A percentile compares a stretch with the other conserved stretches of the same genome.
Evolutionary conservation across 2,113 vertebrate genomes (phyloP).

Genomic region (Gallinago undulata): DNA sequence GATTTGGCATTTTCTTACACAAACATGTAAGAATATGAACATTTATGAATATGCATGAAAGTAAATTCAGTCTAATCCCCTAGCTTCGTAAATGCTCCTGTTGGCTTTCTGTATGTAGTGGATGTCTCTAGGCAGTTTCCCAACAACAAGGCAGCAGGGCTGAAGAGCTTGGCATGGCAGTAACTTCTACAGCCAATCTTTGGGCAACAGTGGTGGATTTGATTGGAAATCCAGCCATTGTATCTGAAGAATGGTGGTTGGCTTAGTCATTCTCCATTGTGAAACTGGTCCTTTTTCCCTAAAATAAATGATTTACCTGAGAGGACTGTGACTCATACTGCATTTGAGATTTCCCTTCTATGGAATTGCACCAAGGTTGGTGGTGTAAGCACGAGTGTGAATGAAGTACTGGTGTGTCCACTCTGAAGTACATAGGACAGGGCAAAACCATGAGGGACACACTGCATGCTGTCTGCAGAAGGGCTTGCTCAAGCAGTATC

Average conservation of each 20-base stretch:
- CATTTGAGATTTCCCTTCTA: background rate
- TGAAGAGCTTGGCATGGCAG: accelerated
- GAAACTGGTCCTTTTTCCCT: background rate
- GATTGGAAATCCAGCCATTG: background rate
- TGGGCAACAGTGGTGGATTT: background rate
- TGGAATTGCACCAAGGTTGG: background rate
- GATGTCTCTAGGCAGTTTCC: background rate
- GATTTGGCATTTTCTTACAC: constrained; percentile 41
- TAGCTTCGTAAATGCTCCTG: background rate
- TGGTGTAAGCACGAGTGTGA: accelerated
- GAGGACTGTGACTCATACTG: background rate
- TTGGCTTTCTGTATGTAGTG: background rate
- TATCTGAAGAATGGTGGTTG: background rate
- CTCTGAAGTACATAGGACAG: background rate
- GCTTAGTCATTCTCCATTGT: background rate
- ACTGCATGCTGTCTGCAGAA: background rate
- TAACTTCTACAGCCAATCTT: background rate
- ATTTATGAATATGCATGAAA: background rate
- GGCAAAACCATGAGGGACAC: background rate
- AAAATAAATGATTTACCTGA: background rate
- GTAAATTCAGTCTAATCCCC: background rate
- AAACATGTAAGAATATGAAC: background rate
- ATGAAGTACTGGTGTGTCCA: background rate
- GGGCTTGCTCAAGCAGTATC: background rate
- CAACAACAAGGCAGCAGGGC: background rate